Evolutionary conservation across 2,113 vertebrate genomes (phyloP).

Genomic region (Colaptes auratus): DNA sequence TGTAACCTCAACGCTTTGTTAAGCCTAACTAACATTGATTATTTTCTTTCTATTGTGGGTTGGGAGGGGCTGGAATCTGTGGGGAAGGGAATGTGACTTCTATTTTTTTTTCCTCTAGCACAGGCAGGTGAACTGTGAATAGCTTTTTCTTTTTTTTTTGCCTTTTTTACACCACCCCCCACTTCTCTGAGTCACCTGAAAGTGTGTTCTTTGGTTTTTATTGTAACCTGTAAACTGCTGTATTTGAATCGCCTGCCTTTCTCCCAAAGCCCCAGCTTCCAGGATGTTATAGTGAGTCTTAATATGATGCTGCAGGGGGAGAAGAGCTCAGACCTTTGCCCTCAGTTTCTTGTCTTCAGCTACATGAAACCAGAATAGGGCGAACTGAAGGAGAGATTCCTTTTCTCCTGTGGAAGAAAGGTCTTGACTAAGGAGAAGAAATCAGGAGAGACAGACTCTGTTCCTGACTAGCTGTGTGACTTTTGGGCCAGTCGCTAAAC

Average conservation of each 20-base stretch:
- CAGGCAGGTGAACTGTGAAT: constrained; percentile 66
- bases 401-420: not conserved
- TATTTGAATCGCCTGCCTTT: constrained; percentile 66
- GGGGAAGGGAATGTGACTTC: constrained; percentile 26
- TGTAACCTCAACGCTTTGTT: constrained; percentile 62
- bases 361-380: not conserved
- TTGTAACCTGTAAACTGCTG: constrained; percentile 77
- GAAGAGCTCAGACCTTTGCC: not conserved
- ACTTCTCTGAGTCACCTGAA: constrained; percentile 27
- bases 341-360: not conserved
- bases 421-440: not conserved
- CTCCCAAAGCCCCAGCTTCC: constrained; percentile 21
- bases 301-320: not conserved
- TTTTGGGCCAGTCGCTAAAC: constrained; percentile 4
- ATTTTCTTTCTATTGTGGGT: constrained; percentile 63
- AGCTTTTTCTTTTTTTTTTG: not conserved
- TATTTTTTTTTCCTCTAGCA: constrained; percentile 32
- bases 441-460: not conserved
- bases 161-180: too few species aligned
- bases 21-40: constrained; percentile 58
- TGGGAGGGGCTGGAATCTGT: constrained; percentile 14
- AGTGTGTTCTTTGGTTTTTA: constrained; percentile 43
- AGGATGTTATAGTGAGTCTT: constrained; percentile 17
- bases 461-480: constrained; percentile 6
- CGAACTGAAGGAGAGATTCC: not conserved